These are phyloP conservation scores for Anarhynchus alexandrinus DNA, from an alignment of 2,113 vertebrate genomes.

Conservation along the genomic window DNA sequence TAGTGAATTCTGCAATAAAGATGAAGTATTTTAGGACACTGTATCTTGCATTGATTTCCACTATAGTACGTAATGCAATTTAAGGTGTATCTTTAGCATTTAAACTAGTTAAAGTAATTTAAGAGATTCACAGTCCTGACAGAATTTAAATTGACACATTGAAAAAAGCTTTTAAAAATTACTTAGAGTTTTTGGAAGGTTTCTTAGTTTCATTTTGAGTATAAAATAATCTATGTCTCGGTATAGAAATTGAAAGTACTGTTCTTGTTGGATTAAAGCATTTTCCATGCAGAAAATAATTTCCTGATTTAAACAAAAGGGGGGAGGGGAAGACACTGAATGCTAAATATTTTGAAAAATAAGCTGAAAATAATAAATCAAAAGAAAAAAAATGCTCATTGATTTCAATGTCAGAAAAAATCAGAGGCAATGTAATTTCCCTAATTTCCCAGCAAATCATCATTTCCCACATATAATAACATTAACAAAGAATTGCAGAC, in stretches of 20 bases:
- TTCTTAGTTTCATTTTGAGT: background rate
- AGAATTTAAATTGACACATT: background rate
- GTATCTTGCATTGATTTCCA: background rate
- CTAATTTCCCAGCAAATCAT: background rate
- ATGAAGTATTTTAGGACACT: background rate
- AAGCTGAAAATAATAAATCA: background rate
- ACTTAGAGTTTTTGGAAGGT: background rate
- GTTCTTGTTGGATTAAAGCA: background rate
- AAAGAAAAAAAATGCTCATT: background rate
- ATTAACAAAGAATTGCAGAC: background rate
- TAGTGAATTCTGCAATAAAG: background rate
- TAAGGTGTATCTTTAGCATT: background rate
- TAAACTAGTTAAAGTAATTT: background rate
- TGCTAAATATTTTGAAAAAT: background rate
- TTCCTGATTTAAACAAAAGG: background rate
- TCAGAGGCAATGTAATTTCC: background rate
- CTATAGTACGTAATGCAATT: background rate
- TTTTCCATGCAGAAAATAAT: background rate
- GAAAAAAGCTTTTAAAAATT: background rate
- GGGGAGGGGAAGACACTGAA: background rate
- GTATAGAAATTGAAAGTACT: background rate
- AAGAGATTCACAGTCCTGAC: background rate
- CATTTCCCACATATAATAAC: background rate
- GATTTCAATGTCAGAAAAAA: background rate
- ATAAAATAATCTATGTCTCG: background rate